Base-by-base conservation (phyloP, 1,140 invertebrate species). In the Asbolus verrucosus region DNA sequence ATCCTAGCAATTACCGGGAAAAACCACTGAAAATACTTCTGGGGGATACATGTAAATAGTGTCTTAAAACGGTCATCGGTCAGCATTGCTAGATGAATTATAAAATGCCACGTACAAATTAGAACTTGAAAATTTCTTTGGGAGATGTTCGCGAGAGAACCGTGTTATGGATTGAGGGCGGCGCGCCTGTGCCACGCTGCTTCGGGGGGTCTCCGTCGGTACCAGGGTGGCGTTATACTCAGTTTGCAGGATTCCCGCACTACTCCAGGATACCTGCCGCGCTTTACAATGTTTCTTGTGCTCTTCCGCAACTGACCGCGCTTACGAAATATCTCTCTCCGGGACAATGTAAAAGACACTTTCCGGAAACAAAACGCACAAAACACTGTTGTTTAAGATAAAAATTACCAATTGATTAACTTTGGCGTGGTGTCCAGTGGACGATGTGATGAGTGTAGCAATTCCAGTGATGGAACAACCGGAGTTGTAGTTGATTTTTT, bases 181-280 rank as follows among this genome's bases (percentile, higher is more conserved):
- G 33, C 61, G 61, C 61, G 61, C 61, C 61, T 63, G 61, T 63
- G 61, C 61, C 16, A 39, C 36, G 18, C 16, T 19, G 19, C 15
- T 63, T 63, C 33, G 14, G 27, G 14, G 61, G 61, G 61, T 63
- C 61, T 41, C 61, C 61, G 61, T 63, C 59, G 38, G 65, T 41
- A 27, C 50, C 43, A 67, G 61, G 67, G 69, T 73, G 72, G 72
- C 72, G 72, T 73, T 62, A 59, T 46, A 70, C 62, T 73, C 72
- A 73, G 72, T 73, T 73, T 71, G 72, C 72, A 73, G 67, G 68
- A 70, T 70, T 68, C 65, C 69, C 65, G 69, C 72, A 67, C 72
- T 67, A 67, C 72, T 67, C 38, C 41, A 70, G 59, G 65, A 65
- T 63, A n/a, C 54, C 65, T 54, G 14, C 16, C 65, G 65, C 41